Conservation (phyloP, 2,797 vertebrate genomes). For the Coreius guichenoti region DNA sequence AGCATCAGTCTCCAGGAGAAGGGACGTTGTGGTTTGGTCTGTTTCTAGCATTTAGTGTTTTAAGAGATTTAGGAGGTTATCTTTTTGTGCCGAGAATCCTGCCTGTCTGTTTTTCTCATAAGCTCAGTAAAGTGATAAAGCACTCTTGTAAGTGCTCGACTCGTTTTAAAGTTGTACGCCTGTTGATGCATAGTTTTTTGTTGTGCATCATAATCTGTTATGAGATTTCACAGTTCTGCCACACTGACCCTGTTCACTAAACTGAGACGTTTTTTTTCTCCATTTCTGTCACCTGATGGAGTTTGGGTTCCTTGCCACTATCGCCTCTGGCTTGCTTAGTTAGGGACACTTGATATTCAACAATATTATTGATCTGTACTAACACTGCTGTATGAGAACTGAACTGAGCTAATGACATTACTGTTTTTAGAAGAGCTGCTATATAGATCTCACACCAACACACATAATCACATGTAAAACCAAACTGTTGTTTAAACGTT, state of each 20-base stretch:
- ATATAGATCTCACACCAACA: too few relatives aligned
- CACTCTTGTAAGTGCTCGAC: background rate
- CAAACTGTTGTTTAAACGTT: too few relatives aligned
- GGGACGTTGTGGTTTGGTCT: background rate
- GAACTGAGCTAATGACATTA: too few relatives aligned
- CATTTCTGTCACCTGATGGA: background rate
- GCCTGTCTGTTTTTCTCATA: slow-evolving; percentile 22
- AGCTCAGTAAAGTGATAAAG: slow-evolving; percentile 9
- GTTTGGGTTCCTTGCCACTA: background rate
- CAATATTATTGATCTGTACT: background rate
- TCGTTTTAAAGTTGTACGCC: background rate
- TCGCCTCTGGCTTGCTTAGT: too few relatives aligned
- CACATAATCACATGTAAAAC: too few relatives aligned
- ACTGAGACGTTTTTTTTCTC: too few relatives aligned
- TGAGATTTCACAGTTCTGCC: background rate
- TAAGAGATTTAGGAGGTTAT: slow-evolving; percentile 26
- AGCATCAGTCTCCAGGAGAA: background rate
- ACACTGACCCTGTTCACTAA: background rate
- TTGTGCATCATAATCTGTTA: background rate
- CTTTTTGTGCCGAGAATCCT: background rate
- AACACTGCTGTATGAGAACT: background rate
- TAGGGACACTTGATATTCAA: background rate
- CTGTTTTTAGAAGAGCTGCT: too few relatives aligned
- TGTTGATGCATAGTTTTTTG: background rate
- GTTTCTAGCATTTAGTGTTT: slow-evolving; percentile 22